Base-by-base conservation (phyloP, 2,888 invertebrate genomes). In the Stegana nigrithorax region DNA sequence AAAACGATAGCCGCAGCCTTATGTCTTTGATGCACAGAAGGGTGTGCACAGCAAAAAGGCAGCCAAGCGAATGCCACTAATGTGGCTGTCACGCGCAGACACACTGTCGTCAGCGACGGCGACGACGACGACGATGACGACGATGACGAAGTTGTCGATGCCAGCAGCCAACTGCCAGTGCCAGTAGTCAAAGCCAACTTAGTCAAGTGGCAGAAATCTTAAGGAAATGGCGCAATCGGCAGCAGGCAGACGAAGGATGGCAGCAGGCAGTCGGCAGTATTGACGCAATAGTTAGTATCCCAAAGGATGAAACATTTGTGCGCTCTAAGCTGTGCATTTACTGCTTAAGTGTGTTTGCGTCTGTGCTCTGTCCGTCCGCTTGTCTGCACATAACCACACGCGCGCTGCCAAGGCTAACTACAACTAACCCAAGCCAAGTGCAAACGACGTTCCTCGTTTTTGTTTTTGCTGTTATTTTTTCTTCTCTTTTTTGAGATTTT, bases 51-150 rank as follows among this genome's bases (percentile, higher is more conserved):
- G 39, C 12, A n/a, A 39, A n/a, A n/a, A n/a, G n/a, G n/a, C 10
- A 39, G 39, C 12, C 17, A 2, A 2, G 14, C 39, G 5, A 39
- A 39, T 10, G 14, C 26, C 14, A 39, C 39, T 39, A 39, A 39
- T 39, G 39, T 3, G 14, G n/a, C 39, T 26, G 50, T 23, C 26
- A 50, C 50, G 26, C 50, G 50, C 50, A 50, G 50, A 50, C 50
- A 50, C 17, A 4, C 2, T 12, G 32, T 2, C 32, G 32, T 12
- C 4, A 12, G 2, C 4, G 32, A 32, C 39, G 39, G 17, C 39
- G 39, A 39, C 8, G 14, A 14, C n/a, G 39, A 14, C 14, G 5
- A n/a, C n/a, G n/a, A n/a, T n/a, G n/a, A n/a, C n/a, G n/a, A n/a
- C n/a, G n/a, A n/a, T n/a, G n/a, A n/a, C n/a, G n/a, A n/a, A n/a